Base-by-base conservation (phyloP, 1,140 invertebrate species). In the Marisa cornuarietis region DNA sequence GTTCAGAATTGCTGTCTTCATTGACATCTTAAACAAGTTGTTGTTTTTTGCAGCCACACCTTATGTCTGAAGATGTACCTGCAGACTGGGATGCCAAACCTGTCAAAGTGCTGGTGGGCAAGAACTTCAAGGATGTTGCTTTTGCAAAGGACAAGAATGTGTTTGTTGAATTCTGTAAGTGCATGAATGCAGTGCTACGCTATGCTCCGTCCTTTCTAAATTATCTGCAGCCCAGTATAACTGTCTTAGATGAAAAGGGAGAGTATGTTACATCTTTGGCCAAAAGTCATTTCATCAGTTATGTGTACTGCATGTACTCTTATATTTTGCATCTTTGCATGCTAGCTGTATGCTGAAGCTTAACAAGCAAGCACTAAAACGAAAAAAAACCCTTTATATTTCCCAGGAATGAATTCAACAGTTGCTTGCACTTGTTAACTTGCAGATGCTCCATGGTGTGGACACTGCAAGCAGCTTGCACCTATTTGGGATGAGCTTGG, bases 21-120 rank as follows among this genome's bases (percentile, higher is more conserved):
- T 42, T 42, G 31, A 6, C 31, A 58, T 58, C 54, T 58, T 11
- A 58, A 11, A 78, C 24, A 42, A 69, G 63, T 75, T 22, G 6
- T 14, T 61, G 4, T 75, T 52, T 72, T 22, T 83, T 87, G 24
- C 81, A 91, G 91, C 86, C 92, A 52, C 98, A 99, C 91, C 92
- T 99, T 79, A 93, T 99, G 81, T 96, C 95, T 81, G 95, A 99
- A 92, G 96, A 97, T 4, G 88, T 99, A 79, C 98, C 98, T 24
- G 96, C 96, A 87, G 98, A 99, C 92, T 99, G 99, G 99, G 95
- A 99, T 91, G 96, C 96, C 87, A 93, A 94, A 82, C 95, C 97
- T 68, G 99, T 99, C 52, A 99, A 99, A 92, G 94, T 95, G 79
- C 93, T 99, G 58, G 97, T 99, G 75, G 95, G 97, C 71, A 95